Percentiles rank a stretch among this genome's conserved stretches.
Conservation (phyloP, 2,113 vertebrate genomes). For the Hepsetus odoe region DNA sequence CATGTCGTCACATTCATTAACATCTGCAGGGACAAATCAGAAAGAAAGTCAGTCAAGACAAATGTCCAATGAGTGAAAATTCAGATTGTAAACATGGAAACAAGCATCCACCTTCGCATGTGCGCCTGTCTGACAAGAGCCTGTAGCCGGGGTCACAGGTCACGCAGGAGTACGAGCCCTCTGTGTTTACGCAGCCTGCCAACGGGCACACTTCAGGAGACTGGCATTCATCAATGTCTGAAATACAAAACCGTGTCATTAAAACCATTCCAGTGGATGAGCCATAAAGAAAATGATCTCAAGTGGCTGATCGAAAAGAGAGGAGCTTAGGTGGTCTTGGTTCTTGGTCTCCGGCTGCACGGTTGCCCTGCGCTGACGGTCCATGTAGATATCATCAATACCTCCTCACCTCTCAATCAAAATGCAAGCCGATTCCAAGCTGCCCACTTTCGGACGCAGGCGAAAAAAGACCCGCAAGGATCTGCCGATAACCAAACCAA, state of each 20-base stretch:
- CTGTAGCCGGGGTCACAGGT: conserved; percentile 73
- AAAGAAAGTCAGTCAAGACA: not conserved
- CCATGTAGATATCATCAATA: conserved; percentile 38
- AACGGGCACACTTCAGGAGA: conserved; percentile 71
- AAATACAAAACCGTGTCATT: conserved; percentile 11
- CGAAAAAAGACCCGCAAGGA: not conserved
- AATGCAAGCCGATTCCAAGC: conserved; percentile 26
- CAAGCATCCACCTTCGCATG: conserved; percentile 77
- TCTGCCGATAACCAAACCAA: conserved; percentile 38
- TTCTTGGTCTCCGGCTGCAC: conserved; percentile 8
- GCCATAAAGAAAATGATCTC: not conserved
- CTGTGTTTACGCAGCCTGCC: conserved; percentile 78
- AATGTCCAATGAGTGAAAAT: too few species aligned
- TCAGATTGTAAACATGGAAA: too few species aligned
- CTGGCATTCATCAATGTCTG: conserved; percentile 70
- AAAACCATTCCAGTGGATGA: not conserved
- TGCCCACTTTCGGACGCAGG: conserved; percentile 3
- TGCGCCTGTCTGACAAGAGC: conserved; percentile 62
- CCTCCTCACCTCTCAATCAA: conserved; percentile 43
- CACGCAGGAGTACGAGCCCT: conserved; percentile 81
- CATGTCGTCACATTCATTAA: conserved; percentile 73
- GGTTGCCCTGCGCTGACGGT: conserved; percentile 5
- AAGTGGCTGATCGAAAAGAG: not conserved
- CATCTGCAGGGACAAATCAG: conserved; percentile 61
- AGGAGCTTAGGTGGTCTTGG: conserved; percentile 19